A percentile compares a stretch with the other conserved stretches of the same genome.
These are phyloP conservation scores for Blera fallax DNA, from an alignment of 2,888 invertebrate species.

Conservation along the genomic window DNA sequence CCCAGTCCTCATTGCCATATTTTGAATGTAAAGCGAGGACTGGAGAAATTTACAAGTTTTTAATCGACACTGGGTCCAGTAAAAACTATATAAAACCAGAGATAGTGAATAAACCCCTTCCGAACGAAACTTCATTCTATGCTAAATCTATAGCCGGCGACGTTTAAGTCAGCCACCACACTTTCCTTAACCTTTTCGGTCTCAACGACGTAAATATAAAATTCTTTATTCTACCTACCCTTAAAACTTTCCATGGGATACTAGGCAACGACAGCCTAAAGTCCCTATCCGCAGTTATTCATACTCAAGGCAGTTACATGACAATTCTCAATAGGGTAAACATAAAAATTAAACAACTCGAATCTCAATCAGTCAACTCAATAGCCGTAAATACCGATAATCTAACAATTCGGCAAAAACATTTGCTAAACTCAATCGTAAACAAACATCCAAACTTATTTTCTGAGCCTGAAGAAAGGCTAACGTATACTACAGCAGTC, in stretches of 20 bases:
- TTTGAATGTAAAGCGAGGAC: conserved; percentile 1
- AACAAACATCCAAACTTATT: conserved; percentile 40
- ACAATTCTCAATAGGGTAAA: background rate
- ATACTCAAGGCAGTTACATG: conserved; percentile 14
- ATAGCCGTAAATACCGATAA: background rate
- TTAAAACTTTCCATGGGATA: conserved; percentile 26
- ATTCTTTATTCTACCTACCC: conserved; percentile 2
- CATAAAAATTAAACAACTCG: conserved; percentile 19
- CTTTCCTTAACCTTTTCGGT: conserved; percentile 9
- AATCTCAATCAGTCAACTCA: conserved; percentile 10
- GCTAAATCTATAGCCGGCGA: conserved; percentile 8
- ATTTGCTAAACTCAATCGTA: background rate
- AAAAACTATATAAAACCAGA: conserved; percentile 14
- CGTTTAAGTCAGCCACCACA: conserved; percentile 9
- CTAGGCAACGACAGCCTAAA: conserved; percentile 26
- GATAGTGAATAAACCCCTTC: background rate
- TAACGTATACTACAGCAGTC: conserved; percentile 53
- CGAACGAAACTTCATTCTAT: background rate
- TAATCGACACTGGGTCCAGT: conserved; percentile 16
- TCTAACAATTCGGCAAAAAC: background rate
- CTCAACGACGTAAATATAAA: conserved; percentile 7
- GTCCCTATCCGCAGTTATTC: conserved; percentile 2
- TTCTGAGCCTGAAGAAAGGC: conserved; percentile 41
- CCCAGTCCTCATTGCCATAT: conserved; percentile 1
- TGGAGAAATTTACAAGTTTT: conserved; percentile 1